A percentile compares a stretch with the other conserved stretches of the same genome.
phyloP scores from a whole-genome alignment of 2,113 vertebrate species.

The Cisticola juncidis region DNA sequence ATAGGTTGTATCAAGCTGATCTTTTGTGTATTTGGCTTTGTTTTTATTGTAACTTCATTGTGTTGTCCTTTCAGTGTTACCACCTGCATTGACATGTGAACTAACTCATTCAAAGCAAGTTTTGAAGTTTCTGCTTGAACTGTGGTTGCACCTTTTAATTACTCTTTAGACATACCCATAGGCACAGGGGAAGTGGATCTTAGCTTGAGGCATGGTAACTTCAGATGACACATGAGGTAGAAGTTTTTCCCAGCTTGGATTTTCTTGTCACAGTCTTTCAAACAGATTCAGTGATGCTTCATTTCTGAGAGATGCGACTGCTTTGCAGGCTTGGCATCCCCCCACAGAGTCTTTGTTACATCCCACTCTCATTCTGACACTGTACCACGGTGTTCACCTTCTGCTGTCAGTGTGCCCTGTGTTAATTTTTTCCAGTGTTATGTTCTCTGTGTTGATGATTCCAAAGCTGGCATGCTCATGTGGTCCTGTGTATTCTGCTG shows the following conservation, averaged over 20 bases:
- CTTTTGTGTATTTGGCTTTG: background rate
- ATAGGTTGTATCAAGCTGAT: background rate
- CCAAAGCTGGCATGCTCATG: background rate
- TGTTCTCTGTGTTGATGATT: background rate
- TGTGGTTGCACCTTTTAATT: background rate
- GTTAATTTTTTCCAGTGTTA: background rate
- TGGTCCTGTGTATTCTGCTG: background rate
- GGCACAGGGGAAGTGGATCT: background rate
- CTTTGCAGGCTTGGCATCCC: background rate
- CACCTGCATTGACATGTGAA: background rate
- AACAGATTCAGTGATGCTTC: background rate
- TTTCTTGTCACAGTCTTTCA: background rate
- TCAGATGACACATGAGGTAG: background rate
- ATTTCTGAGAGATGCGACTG: background rate
- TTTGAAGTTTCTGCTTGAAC: background rate
- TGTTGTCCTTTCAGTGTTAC: background rate
- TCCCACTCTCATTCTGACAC: background rate
- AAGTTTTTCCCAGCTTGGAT: background rate
- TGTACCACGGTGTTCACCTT: background rate
- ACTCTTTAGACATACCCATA: background rate
- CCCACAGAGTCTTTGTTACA: background rate
- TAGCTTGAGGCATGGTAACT: background rate
- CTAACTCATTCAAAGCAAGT: background rate
- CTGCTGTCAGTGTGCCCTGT: background rate
- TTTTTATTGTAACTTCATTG: background rate